phyloP scores from a whole-genome alignment of 64 coral and sea anemone genomes.

The Pocillopora damicornis region DNA sequence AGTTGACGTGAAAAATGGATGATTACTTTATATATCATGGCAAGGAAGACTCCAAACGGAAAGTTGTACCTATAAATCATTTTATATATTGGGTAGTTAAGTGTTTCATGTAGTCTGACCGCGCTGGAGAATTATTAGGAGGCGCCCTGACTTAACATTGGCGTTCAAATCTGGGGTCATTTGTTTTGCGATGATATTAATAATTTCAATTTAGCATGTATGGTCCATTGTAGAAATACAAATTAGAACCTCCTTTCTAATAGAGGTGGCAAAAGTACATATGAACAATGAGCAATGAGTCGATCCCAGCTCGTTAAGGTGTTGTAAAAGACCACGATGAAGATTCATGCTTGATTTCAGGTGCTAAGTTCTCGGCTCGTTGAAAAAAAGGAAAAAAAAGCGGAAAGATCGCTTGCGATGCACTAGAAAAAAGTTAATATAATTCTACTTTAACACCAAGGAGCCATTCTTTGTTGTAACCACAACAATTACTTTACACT shows the following conservation, averaged over 20 bases:
- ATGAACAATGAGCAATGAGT: background rate
- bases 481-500: slow-evolving; percentile 40
- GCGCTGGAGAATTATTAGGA: too few species aligned
- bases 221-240: slow-evolving; percentile 15
- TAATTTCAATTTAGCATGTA: background rate
- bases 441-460: background rate
- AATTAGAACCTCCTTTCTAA: background rate
- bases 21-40: too few species aligned
- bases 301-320: background rate
- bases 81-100: too few species aligned
- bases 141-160: too few species aligned
- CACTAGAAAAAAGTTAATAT: background rate
- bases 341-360: too few species aligned
- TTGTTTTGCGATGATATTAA: background rate
- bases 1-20: too few species aligned
- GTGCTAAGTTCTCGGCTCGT: too few species aligned
- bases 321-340: too few species aligned
- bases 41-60: too few species aligned
- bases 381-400: background rate
- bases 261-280: background rate
- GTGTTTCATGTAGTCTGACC: too few species aligned
- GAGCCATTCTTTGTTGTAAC: slow-evolving; percentile 7
- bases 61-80: too few species aligned
- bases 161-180: background rate
- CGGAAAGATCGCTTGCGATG: background rate